Evolutionary conservation across 2,797 vertebrate genomes (phyloP), one percentile per base, ranked within the genome.

Genomic region (Chanos chanos): DNA sequence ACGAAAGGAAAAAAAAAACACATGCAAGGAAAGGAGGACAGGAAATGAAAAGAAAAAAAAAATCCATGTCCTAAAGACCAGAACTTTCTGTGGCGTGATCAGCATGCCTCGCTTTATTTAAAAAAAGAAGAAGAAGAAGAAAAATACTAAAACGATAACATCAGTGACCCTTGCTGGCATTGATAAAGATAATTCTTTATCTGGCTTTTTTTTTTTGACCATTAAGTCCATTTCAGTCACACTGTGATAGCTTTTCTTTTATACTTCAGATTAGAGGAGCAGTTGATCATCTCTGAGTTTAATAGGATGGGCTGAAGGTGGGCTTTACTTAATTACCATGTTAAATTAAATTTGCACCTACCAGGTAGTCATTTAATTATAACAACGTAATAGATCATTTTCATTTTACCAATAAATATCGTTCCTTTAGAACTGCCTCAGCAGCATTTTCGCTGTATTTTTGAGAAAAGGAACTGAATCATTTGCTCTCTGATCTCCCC

Each of bases 21-120:
- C 82, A 86, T 80, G 80, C 74, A 83, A 75, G 73, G 80, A 78
- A 40, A 31, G 40, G 47, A 74, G 39, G 51, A 64, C 53, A 65
- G 57, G 45, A 78, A 61, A 79, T 80, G 80, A 79, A 75, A 78
- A 78, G 71, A 75, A 73, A 81, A 79, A 73, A 74, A 55, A 72
- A n/a, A n/a, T n/a, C n/a, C n/a, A n/a, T n/a, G n/a, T n/a, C n/a
- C n/a, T n/a, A n/a, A n/a, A n/a, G n/a, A n/a, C n/a, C n/a, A n/a
- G n/a, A n/a, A n/a, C n/a, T n/a, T n/a, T n/a, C n/a, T n/a, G n/a
- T n/a, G n/a, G n/a, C n/a, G n/a, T n/a, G n/a, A n/a, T n/a, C n/a
- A n/a, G n/a, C n/a, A n/a, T n/a, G n/a, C n/a, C n/a, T n/a, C n/a
- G n/a, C n/a, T n/a, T n/a, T n/a, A n/a, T n/a, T n/a, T n/a, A n/a